These are phyloP conservation scores for Peromyscus maniculatus DNA, from an alignment of 2,113 vertebrate species.

Conservation along the genomic window DNA sequence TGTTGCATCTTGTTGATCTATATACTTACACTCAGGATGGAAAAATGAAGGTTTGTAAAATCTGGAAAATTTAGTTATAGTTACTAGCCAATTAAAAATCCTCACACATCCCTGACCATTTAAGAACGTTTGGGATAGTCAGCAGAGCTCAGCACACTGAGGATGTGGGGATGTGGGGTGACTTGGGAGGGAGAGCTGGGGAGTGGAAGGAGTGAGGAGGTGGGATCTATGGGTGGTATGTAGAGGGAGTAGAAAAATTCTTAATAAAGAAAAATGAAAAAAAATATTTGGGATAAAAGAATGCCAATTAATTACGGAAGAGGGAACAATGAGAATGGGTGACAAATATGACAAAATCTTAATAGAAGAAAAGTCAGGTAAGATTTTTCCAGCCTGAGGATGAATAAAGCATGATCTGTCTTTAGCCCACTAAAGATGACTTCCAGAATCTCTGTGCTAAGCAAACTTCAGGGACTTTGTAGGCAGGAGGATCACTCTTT, in stretches of 20 bases:
- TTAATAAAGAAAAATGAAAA: too few species aligned
- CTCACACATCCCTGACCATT: background rate
- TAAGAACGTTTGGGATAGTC: background rate
- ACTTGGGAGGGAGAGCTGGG: too few species aligned
- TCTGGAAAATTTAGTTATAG: background rate
- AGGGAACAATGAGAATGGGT: background rate
- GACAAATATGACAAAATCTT: background rate
- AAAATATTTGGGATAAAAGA: background rate
- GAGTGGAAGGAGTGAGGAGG: too few species aligned
- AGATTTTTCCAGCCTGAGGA: background rate
- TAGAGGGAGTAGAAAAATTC: too few species aligned
- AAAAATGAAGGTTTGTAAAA: background rate
- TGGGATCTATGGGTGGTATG: too few species aligned
- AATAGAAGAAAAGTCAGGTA: background rate
- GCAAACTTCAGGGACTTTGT: background rate
- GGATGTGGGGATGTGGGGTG: too few species aligned
- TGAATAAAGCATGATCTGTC: background rate
- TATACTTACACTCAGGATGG: background rate
- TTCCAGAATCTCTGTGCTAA: background rate
- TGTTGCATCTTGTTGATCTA: constrained; percentile 38
- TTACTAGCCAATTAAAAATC: background rate
- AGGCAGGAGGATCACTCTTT: background rate
- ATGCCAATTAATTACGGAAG: background rate
- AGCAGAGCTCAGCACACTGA: too few species aligned
- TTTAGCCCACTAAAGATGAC: background rate